Conservation (phyloP, 1,140 invertebrate species). For the Pissodes strobi region DNA sequence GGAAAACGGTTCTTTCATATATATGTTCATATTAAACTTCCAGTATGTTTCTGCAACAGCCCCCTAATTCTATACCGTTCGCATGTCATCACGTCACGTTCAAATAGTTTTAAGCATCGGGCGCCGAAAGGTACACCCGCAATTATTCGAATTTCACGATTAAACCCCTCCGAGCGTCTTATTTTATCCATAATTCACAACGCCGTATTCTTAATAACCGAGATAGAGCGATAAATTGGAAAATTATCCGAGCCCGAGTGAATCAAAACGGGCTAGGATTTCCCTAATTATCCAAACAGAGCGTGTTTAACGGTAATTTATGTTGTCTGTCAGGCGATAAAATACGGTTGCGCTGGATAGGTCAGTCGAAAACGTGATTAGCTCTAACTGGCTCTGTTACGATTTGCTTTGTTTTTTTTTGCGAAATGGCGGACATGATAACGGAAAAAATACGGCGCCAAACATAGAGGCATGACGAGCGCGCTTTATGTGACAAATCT, state of each 20-base stretch:
- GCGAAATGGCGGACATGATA: slow-evolving; percentile 2
- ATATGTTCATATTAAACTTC: too few relatives aligned
- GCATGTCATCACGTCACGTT: too few relatives aligned
- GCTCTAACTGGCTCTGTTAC: background rate
- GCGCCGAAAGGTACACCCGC: too few relatives aligned
- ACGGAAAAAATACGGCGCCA: slow-evolving; percentile 6
- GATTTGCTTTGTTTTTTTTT: background rate
- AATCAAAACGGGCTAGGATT: slow-evolving; percentile 28
- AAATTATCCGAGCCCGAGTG: slow-evolving; percentile 18
- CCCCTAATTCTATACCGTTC: too few relatives aligned
- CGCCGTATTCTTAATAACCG: too few relatives aligned
- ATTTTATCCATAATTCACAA: too few relatives aligned
- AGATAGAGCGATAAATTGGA: too few relatives aligned
- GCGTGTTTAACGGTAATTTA: slow-evolving; percentile 35
- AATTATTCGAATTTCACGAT: too few relatives aligned
- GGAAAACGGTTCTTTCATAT: too few relatives aligned
- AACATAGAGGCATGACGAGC: slow-evolving; percentile 1
- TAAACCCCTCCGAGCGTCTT: too few relatives aligned
- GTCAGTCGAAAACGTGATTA: slow-evolving; percentile 35
- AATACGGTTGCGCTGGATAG: slow-evolving; percentile 24
- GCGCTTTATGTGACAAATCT: background rate
- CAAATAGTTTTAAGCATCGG: too few relatives aligned
- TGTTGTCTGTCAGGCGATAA: slow-evolving; percentile 19
- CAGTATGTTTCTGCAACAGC: too few relatives aligned
- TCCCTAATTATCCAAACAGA: slow-evolving; percentile 37